Evolutionary conservation across 2,797 vertebrate species (phyloP).

Genomic region (Enoplosus armatus): DNA sequence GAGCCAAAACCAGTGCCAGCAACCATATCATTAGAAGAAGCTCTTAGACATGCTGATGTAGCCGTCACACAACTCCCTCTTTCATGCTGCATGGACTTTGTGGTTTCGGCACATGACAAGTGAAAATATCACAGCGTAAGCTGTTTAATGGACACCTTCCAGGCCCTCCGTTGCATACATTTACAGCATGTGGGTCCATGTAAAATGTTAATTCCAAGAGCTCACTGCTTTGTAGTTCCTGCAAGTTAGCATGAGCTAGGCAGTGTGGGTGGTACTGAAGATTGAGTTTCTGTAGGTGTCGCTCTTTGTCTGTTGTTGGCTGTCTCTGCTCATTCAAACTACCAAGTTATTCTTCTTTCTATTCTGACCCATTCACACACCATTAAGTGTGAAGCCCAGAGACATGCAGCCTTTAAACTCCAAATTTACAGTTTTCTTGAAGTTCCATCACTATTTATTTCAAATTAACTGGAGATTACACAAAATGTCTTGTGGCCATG

Average conservation of each 20-base stretch:
- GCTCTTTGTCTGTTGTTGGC: neutral
- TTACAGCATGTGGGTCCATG: neutral
- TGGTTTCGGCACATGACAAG: neutral
- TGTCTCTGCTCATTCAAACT: neutral
- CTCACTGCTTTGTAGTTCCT: slow-evolving; percentile 12
- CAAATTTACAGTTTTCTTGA: neutral
- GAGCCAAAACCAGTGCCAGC: slow-evolving; percentile 16
- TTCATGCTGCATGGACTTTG: slow-evolving; percentile 31
- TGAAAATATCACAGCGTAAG: neutral
- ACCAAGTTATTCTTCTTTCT: neutral
- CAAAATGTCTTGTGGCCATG: no score
- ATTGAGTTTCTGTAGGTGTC: slow-evolving; percentile 7
- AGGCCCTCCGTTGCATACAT: neutral
- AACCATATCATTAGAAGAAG: slow-evolving; percentile 14
- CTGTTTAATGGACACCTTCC: slow-evolving; percentile 24
- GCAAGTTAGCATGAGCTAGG: neutral
- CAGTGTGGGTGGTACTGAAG: slow-evolving; percentile 1
- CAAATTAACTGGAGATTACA: neutral
- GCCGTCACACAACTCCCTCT: slow-evolving; percentile 24
- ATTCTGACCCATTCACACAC: neutral
- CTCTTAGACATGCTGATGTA: slow-evolving; percentile 24
- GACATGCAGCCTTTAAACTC: neutral
- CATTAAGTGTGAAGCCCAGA: neutral
- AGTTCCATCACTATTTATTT: no score
- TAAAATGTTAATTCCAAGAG: slow-evolving; percentile 15